Conservation (phyloP, 2,888 invertebrate genomes). For the Dynastes grantii region DNA sequence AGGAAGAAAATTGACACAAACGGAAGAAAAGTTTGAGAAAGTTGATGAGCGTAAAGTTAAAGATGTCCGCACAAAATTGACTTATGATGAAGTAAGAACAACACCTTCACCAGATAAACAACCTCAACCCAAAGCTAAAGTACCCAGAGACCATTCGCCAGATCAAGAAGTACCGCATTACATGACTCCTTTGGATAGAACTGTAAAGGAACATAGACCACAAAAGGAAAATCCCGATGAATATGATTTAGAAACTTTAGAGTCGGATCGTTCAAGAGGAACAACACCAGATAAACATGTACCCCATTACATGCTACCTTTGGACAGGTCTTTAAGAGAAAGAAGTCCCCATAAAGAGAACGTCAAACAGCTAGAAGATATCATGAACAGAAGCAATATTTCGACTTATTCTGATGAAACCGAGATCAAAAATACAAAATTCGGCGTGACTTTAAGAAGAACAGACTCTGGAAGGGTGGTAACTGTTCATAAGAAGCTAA, state of each 20-base stretch:
- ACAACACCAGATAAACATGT: slow-evolving; percentile 56
- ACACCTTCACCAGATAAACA: slow-evolving; percentile 20
- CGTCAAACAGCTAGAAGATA: slow-evolving; percentile 55
- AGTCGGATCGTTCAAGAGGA: slow-evolving; percentile 48
- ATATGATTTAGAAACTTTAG: not conserved
- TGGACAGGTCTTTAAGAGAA: slow-evolving; percentile 61
- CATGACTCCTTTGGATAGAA: slow-evolving; percentile 65
- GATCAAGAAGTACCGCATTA: slow-evolving; percentile 64
- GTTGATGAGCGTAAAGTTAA: not conserved
- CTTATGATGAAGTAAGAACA: slow-evolving; percentile 44
- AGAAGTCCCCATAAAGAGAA: slow-evolving; percentile 59
- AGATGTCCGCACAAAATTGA: slow-evolving; percentile 48
- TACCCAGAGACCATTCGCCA: slow-evolving; percentile 50
- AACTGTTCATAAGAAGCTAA: slow-evolving; percentile 63
- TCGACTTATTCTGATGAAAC: slow-evolving; percentile 59
- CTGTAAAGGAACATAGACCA: slow-evolving; percentile 45
- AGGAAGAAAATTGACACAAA: slow-evolving; percentile 59
- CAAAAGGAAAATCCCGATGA: slow-evolving; percentile 4
- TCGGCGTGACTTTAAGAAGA: slow-evolving; percentile 78
- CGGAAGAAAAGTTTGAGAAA: not conserved
- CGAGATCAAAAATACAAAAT: slow-evolving; percentile 72
- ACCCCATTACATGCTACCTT: slow-evolving; percentile 66
- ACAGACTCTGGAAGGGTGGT: slow-evolving; percentile 73
- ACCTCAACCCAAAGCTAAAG: slow-evolving; percentile 3
- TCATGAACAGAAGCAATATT: slow-evolving; percentile 43